These are phyloP conservation scores for Dasypus novemcinctus DNA, from an alignment of 2,113 vertebrate species.

Conservation along the genomic window DNA sequence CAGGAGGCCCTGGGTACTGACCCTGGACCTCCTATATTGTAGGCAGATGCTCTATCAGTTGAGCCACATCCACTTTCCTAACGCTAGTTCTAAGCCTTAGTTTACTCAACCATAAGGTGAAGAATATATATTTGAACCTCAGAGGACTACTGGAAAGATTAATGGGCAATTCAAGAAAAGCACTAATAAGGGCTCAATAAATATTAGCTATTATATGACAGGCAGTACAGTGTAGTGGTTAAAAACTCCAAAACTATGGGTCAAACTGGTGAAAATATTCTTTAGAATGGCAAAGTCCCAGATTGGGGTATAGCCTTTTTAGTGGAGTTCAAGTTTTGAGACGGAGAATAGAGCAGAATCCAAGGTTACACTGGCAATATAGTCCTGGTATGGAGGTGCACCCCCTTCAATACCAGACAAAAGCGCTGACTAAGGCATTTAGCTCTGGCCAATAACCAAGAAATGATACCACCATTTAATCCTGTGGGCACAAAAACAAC, in stretches of 20 bases:
- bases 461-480: background rate
- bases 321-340: background rate
- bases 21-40: too few species aligned
- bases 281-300: background rate
- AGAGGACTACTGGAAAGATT: background rate
- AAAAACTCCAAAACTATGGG: slow-evolving; percentile 2
- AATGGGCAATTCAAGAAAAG: background rate
- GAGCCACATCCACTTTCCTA: too few species aligned
- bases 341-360: background rate
- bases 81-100: background rate
- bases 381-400: background rate
- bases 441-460: slow-evolving; percentile 5
- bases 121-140: background rate
- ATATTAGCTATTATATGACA: background rate
- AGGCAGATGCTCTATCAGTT: too few species aligned
- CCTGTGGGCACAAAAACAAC: background rate
- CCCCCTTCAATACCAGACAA: background rate
- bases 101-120: background rate
- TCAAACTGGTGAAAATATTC: background rate
- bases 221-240: background rate
- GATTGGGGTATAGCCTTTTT: background rate
- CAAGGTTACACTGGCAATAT: background rate
- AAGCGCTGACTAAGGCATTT: background rate
- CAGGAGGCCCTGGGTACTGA: too few species aligned
- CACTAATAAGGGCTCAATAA: background rate